These are phyloP conservation scores for Calephelis virginiensis DNA, from an alignment of 1,140 invertebrate species.

Conservation along the genomic window DNA sequence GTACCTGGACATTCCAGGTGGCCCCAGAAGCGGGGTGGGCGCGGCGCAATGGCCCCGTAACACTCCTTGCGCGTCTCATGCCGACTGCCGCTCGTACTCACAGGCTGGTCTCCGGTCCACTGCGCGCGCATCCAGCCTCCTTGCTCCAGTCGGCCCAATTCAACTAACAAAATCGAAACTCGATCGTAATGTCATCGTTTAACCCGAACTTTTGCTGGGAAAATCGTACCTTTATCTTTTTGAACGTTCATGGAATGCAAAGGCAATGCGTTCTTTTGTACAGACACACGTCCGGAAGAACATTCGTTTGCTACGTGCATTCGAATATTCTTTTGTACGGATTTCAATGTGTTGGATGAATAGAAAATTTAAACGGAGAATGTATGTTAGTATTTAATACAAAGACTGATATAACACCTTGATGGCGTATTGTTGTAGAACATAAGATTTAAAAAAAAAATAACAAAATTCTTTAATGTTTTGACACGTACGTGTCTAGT, in stretches of 20 bases:
- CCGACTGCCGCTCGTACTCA: slow-evolving; percentile 61
- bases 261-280: slow-evolving; percentile 7
- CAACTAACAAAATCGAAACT: slow-evolving; percentile 57
- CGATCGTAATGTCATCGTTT: slow-evolving; percentile 42
- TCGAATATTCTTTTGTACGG: slow-evolving; percentile 5
- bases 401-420: neutral
- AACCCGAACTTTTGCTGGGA: slow-evolving; percentile 29
- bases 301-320: slow-evolving; percentile 4
- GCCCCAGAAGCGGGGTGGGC: slow-evolving; percentile 84
- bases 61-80: slow-evolving; percentile 79
- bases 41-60: slow-evolving; percentile 80
- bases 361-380: slow-evolving; percentile 4
- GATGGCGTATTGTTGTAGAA: neutral
- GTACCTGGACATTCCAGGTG: slow-evolving; percentile 85
- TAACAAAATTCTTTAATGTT: too few species aligned
- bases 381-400: neutral
- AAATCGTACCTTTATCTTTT: slow-evolving; percentile 13
- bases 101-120: slow-evolving; percentile 25
- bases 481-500: too few species aligned
- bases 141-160: slow-evolving; percentile 59
- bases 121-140: slow-evolving; percentile 70
- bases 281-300: slow-evolving; percentile 2
- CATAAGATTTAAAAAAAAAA: too few species aligned
- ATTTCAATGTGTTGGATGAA: neutral
- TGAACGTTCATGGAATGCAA: slow-evolving; percentile 7